Evolutionary conservation across 1,140 invertebrate genomes (phyloP), one percentile per base, ranked within the genome.

Genomic region (Drosophila pruinosa): DNA sequence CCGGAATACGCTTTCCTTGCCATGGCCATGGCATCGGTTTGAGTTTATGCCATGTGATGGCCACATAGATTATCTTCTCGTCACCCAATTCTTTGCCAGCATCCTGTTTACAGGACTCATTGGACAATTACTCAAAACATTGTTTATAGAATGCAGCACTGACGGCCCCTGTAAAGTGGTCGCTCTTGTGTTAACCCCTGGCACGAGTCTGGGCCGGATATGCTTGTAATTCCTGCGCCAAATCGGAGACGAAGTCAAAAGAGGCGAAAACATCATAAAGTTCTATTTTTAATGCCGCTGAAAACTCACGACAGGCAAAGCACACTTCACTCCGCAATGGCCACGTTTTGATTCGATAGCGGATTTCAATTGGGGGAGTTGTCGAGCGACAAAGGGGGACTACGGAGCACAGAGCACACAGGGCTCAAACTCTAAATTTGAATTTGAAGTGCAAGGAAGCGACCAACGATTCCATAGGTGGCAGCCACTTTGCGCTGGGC

Each of bases 101-200:
- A 80, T 85, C 80, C 80, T 85, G 80, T 85, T 85, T 85, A 85
- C 77, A 74, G 80, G 73, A 31, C 12, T 41, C 24, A 57, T n/a
- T 57, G 12, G 21, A 21, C 62, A 74, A 71, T 75, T 57, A 47
- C 15, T 61, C 61, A 21, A 61, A 43, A 48, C 56, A 47, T 57
- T 70, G 59, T 63, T 70, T 63, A 28, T 24, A 2, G 22, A 26
- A 24, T 28, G 50, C 5, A 31, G 4, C 36, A 12, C 7, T 26
- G 56, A 39, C 5, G 19, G 3, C 26, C n/a, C n/a, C 43, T 14
- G 61, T 56, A 52, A 72, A 68, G 69, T 72, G 69, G 69, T 72
- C 68, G 67, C 53, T 41, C 31, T 52, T 2, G 47, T 38, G 52
- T n/a, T 2, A 15, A 15, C 24, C 22, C 3, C 19, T 5, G 38